Evolutionary conservation across 2,888 invertebrate species (phyloP).

Genomic region (Rhagium mordax): DNA sequence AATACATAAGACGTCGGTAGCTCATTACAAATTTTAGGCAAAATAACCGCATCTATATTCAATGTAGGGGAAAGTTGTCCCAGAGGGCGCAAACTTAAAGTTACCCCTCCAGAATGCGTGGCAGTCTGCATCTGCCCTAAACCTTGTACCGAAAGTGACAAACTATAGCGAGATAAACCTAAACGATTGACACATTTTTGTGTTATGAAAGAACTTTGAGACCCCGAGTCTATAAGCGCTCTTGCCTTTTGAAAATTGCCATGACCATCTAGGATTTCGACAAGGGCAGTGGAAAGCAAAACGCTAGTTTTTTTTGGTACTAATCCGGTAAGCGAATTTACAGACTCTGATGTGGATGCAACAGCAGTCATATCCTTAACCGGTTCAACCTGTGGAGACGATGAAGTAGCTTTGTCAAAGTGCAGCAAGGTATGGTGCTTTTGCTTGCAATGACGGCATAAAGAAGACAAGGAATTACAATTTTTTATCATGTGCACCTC

Average conservation of each 20-base stretch:
- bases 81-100: neutral
- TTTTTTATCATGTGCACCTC: neutral
- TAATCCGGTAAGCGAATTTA: neutral
- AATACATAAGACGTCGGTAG: neutral
- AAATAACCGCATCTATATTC: neutral
- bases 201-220: neutral
- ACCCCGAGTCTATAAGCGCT: neutral
- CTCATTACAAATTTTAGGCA: neutral
- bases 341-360: neutral
- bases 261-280: conserved; percentile 1
- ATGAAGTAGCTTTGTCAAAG: neutral
- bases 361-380: neutral
- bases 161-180: neutral
- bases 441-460: neutral
- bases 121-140: neutral
- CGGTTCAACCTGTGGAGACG: neutral
- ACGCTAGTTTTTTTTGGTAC: neutral
- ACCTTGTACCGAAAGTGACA: neutral
- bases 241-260: neutral
- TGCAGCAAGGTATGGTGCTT: conserved; percentile 16
- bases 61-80: neutral
- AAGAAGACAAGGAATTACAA: neutral
- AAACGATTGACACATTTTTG: conserved; percentile 3
- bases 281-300: neutral
- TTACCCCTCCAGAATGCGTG: neutral